Base-by-base conservation (phyloP, 2,888 invertebrate species). In the Teleogryllus oceanicus region DNA sequence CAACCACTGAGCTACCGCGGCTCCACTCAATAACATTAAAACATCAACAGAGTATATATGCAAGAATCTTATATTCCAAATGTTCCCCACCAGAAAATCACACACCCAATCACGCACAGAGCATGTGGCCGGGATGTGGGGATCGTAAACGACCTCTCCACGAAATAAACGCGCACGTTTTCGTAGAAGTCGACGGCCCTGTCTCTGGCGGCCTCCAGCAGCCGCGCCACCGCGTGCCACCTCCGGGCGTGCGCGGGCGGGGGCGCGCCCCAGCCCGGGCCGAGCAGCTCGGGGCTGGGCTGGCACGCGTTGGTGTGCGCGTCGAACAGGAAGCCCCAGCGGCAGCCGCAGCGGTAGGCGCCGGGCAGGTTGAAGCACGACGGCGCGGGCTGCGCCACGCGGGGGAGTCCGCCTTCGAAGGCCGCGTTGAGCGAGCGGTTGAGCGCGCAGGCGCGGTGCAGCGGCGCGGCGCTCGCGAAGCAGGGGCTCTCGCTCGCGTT, bases 311-410 rank as follows among this genome's bases (percentile, higher is more conserved):
- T 83, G 12, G 78, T 80, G 18, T 83, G 80, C 13, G 80, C 51
- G 80, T 87, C 84, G 83, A 86, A 87, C 21, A 83, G 84, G 83
- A 87, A 88, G 2, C 89, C 90, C 88, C 88, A 89, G 84, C 86
- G 87, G 84, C 91, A 91, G 78, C 87, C 85, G 84, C 91, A 91
- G 75, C 84, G 81, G 83, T 85, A 89, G 50, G 85, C 85, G 49
- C 91, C 90, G 1, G 89, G 89, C 78, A 89, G 83, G 86, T 92
- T 92, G 79, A 91, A 83, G 84, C 92, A 92, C 80, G 87, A 87
- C 88, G 1, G 87, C 86, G 24, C 83, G n/a, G n/a, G n/a, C n/a
- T n/a, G n/a, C n/a, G n/a, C n/a, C n/a, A n/a, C n/a, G n/a, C n/a
- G n/a, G n/a, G n/a, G n/a, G n/a, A n/a, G n/a, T n/a, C n/a, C n/a